Base-by-base conservation (phyloP, 2,113 vertebrate species). In the Spermophilus dauricus region DNA sequence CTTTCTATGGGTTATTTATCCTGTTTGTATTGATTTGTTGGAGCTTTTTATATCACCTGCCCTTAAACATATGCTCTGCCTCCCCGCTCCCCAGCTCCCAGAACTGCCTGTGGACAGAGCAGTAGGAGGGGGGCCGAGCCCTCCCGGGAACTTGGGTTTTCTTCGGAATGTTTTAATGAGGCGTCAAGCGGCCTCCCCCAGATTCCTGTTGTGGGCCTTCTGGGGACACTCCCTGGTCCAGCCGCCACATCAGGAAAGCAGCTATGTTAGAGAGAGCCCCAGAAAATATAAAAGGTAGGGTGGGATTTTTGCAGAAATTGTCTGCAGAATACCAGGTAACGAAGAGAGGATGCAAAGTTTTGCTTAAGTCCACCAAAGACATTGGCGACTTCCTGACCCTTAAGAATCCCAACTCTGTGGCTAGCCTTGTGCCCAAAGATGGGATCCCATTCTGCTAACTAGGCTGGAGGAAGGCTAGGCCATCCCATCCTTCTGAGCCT, bases 151-250 rank as follows among this genome's bases (percentile, higher is more conserved):
- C 97, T 95, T 76, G 95, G 96, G 96, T 97, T 98, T 98, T 97
- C 97, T 97, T 95, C 39, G 95, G 97, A 98, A 97, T 97, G 98
- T 97, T 97, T 96, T 98, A 98, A 97, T 98, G 97, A 98, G 97
- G 97, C 96, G 11, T 92, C 94, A 90, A 84, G 95, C 73, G 63
- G 89, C 97, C 97, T 97, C 97, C 98, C 96, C 91, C 94, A 96
- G 97, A 98, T 98, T 97, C 98, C 97, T 97, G 92, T 89, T 89
- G 76, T 97, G 94, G 94, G 97, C 95, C 97, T 97, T 97, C 94
- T 97, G 97, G 97, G 98, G 98, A 98, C 97, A 97, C 94, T 97
- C 97, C 92, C 94, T 63, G 84, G 96, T 89, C 89, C 39, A 2
- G 96, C 86, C 45, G 86, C 96, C 84, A 89, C 94, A 96, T 76